Conservation (phyloP, 2,797 vertebrate genomes). For the Syndactyla subalaris region DNA sequence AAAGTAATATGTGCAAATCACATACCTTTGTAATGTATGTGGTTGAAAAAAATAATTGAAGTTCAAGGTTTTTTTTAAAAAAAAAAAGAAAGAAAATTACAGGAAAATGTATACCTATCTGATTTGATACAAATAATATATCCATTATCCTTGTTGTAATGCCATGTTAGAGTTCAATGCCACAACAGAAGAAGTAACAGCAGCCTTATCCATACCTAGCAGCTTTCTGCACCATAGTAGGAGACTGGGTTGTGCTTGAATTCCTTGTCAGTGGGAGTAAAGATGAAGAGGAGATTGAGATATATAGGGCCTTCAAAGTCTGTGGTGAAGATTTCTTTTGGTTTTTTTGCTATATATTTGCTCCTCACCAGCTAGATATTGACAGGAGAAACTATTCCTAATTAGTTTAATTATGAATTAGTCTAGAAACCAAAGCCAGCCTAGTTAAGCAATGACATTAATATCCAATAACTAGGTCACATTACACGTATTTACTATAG, state of each 20-base stretch:
- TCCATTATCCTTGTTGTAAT: background rate
- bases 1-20: background rate
- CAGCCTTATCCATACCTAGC: rapidly evolving
- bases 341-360: background rate
- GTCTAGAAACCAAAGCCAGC: background rate
- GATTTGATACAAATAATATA: background rate
- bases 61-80: background rate
- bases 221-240: rapidly evolving
- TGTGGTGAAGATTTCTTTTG: background rate
- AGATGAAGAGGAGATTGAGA: background rate
- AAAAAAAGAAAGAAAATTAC: background rate
- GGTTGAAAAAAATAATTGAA: background rate
- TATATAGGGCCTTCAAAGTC: background rate
- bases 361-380: background rate
- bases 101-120: background rate
- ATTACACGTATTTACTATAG: background rate
- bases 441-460: background rate
- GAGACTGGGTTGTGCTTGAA: background rate
- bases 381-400: background rate
- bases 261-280: background rate
- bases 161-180: background rate
- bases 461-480: background rate
- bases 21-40: background rate
- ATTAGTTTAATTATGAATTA: background rate
- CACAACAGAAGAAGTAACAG: rapidly evolving